Conservation (phyloP, 2,113 vertebrate genomes). For the Menura novaehollandiae region DNA sequence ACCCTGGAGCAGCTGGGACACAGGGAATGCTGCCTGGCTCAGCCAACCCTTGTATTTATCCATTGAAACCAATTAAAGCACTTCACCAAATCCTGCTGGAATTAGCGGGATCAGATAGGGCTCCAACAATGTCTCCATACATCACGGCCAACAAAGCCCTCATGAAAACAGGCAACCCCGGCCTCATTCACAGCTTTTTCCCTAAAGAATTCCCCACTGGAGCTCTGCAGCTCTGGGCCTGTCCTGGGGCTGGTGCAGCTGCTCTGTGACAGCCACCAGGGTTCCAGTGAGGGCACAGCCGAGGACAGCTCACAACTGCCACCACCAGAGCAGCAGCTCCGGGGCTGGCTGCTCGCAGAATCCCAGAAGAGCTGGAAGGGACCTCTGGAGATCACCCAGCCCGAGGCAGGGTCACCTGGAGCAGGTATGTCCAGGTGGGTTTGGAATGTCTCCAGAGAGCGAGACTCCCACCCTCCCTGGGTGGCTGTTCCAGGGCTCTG, state of each 20-base stretch:
- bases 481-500: not conserved
- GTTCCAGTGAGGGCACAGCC: not conserved
- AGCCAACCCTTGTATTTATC: not conserved
- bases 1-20: not conserved
- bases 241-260: not conserved
- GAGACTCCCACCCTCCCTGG: not conserved
- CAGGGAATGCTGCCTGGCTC: not conserved
- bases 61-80: not conserved
- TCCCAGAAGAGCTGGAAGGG: not conserved
- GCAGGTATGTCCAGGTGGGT: fast-evolving
- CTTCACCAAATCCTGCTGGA: not conserved
- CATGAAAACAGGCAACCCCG: not conserved
- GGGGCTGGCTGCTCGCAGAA: not conserved
- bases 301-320: not conserved
- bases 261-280: not conserved
- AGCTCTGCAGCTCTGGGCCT: not conserved
- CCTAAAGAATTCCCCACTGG: not conserved
- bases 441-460: not conserved
- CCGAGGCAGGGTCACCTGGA: not conserved
- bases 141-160: not conserved
- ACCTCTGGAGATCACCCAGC: not conserved
- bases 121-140: not conserved
- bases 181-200: not conserved
- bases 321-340: not conserved
- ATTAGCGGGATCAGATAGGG: not conserved